Evolutionary conservation across 2,888 invertebrate genomes (phyloP).

Genomic region (Melikaiella ostensackeni): DNA sequence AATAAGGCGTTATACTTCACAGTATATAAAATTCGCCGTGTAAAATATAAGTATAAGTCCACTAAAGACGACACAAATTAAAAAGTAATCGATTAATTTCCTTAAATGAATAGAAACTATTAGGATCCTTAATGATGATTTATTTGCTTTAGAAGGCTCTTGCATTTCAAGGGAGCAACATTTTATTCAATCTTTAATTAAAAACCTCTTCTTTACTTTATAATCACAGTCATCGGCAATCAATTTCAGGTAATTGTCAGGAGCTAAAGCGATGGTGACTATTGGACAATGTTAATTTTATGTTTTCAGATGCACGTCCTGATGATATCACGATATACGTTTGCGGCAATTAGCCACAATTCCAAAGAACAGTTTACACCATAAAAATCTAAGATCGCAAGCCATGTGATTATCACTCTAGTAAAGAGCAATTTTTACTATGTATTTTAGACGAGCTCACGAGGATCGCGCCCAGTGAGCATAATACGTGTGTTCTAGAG

Average conservation of each 20-base stretch:
- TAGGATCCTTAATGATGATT: slow-evolving; percentile 29
- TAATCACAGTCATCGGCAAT: not conserved
- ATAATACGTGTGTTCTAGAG: slow-evolving; percentile 76
- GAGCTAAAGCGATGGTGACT: slow-evolving; percentile 48
- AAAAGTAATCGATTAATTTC: slow-evolving; percentile 4
- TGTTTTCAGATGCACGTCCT: slow-evolving; percentile 55
- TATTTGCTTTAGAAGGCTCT: not conserved
- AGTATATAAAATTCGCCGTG: not conserved
- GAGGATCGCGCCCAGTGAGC: slow-evolving; percentile 64
- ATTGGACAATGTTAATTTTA: slow-evolving; percentile 49
- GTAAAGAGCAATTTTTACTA: slow-evolving; percentile 20
- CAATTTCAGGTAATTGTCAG: slow-evolving; percentile 42
- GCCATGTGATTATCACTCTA: not conserved
- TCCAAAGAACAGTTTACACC: slow-evolving; percentile 42
- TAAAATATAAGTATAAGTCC: not conserved
- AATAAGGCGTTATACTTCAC: not conserved
- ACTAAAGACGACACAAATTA: not conserved
- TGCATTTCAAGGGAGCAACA: not conserved
- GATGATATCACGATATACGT: slow-evolving; percentile 57
- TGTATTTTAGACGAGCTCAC: slow-evolving; percentile 49
- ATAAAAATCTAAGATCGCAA: not conserved
- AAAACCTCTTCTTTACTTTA: not conserved
- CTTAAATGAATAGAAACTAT: slow-evolving; percentile 36
- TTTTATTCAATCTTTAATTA: not conserved
- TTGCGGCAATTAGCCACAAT: slow-evolving; percentile 54